phyloP scores from a whole-genome alignment of 2,888 invertebrate genomes.

The Eugnorisma glareosa region DNA sequence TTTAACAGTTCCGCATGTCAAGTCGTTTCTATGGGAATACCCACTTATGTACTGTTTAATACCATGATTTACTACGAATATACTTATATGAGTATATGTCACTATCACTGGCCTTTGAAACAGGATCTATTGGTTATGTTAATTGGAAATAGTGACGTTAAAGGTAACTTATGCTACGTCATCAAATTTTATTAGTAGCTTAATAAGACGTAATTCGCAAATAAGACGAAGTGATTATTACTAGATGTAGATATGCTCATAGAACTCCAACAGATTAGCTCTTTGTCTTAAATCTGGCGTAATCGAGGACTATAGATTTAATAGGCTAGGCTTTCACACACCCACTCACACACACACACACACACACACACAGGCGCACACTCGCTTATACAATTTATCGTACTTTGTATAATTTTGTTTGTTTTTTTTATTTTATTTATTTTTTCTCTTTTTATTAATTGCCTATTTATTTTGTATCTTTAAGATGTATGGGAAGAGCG shows the following conservation, averaged over 20 bases:
- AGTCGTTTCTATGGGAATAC: conserved; percentile 17
- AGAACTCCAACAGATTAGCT: fast-evolving
- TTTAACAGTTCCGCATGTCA: conserved; percentile 34
- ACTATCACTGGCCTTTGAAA: conserved; percentile 17
- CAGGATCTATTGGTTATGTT: conserved; percentile 25
- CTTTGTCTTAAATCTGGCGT: fast-evolving
- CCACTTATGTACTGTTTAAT: background rate
- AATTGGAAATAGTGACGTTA: conserved; percentile 9
- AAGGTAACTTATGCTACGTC: background rate
- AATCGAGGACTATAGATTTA: too few relatives aligned
- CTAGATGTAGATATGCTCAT: background rate
- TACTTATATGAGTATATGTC: background rate
- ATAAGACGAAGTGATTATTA: background rate
- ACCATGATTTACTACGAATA: background rate
- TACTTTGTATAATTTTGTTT: too few relatives aligned
- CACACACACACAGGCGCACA: too few relatives aligned
- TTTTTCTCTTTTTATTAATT: too few relatives aligned
- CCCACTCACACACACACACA: too few relatives aligned
- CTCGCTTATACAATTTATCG: too few relatives aligned
- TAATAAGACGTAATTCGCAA: background rate
- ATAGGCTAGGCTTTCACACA: too few relatives aligned
- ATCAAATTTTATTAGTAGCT: background rate
- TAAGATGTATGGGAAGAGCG: too few relatives aligned
- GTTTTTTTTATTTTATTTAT: too few relatives aligned
- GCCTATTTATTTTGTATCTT: too few relatives aligned